A percentile compares a stretch with the other conserved stretches of the same genome.
phyloP scores from a whole-genome alignment of 2,797 vertebrate genomes.

The Lerista edwardsae region DNA sequence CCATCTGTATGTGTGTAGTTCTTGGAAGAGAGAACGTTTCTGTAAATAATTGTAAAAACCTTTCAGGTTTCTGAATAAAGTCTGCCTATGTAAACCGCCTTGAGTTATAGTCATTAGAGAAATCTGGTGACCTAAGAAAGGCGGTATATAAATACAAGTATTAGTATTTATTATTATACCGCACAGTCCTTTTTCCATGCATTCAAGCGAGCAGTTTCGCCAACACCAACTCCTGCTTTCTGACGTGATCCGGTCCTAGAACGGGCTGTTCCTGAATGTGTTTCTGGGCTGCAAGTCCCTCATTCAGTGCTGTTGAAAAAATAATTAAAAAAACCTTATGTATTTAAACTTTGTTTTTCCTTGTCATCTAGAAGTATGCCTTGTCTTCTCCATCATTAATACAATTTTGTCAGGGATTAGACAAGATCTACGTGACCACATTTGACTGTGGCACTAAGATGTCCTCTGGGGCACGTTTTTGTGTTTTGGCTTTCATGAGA shows the following conservation, averaged over 20 bases:
- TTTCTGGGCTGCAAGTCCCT: neutral
- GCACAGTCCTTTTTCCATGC: neutral
- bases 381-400: constrained; percentile 13
- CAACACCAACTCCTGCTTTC: no score
- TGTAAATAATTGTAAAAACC: no score
- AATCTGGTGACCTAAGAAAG: no score
- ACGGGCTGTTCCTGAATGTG: no score
- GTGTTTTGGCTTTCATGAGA: neutral
- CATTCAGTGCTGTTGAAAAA: neutral
- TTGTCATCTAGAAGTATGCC: neutral
- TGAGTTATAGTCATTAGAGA: no score
- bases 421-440: neutral
- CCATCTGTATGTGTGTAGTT: no score
- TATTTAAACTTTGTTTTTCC: neutral
- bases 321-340: neutral
- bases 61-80: no score
- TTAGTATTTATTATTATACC: neutral
- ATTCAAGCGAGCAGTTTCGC: neutral
- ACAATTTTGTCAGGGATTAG: constrained; percentile 20
- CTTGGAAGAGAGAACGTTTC: no score
- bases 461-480: neutral
- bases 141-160: no score
- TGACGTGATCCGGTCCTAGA: no score
- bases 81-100: no score
- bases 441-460: neutral